phyloP scores from a whole-genome alignment of 2,888 invertebrate genomes.

The Arenicola marina region DNA sequence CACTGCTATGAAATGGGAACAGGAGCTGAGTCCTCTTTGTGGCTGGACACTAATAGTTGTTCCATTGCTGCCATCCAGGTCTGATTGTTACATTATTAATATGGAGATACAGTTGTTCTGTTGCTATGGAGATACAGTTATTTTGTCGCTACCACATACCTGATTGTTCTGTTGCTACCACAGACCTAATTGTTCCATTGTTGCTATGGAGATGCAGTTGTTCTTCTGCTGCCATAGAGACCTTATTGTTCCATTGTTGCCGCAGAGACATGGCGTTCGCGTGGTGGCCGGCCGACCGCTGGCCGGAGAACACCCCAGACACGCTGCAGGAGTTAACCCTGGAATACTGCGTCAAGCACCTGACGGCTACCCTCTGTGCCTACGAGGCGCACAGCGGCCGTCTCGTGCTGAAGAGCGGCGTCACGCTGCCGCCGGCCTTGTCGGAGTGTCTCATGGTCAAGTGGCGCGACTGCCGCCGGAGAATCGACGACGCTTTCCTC shows the following conservation, averaged over 20 bases:
- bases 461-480: background rate
- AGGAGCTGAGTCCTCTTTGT: too few species aligned
- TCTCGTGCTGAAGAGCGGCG: conserved; percentile 9
- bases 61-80: too few species aligned
- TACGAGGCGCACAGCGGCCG: background rate
- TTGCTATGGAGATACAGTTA: too few species aligned
- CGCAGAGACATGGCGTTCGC: background rate
- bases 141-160: too few species aligned
- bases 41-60: too few species aligned
- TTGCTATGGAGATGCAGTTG: too few species aligned
- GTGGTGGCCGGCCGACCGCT: background rate
- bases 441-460: conserved; percentile 13
- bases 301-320: conserved; percentile 22
- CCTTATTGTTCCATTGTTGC: background rate
- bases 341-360: conserved; percentile 11
- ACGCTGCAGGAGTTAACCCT: conserved; percentile 15
- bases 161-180: too few species aligned
- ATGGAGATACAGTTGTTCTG: too few species aligned
- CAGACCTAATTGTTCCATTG: too few species aligned
- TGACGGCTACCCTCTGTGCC: conserved; percentile 10
- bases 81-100: too few species aligned
- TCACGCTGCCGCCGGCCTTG: conserved; percentile 19
- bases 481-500: conserved; percentile 13
- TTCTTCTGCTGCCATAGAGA: background rate
- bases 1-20: too few species aligned